Conservation (phyloP, 2,797 vertebrate species). For the Parambassis ranga region DNA sequence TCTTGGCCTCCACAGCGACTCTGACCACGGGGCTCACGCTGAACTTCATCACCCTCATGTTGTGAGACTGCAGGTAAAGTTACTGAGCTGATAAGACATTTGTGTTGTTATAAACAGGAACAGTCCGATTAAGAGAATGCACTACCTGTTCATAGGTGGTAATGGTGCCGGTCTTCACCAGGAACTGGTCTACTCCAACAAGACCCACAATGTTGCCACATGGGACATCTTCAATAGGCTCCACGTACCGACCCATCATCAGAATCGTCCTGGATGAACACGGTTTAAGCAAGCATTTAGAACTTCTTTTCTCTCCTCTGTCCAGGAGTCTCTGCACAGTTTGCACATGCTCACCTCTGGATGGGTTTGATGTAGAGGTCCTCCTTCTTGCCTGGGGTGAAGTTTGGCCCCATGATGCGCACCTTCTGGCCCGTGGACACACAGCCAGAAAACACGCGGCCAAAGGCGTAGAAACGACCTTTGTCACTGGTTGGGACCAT, state of each 20-base stretch:
- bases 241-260: conserved; percentile 96
- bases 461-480: conserved; percentile 95
- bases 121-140: no score
- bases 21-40: conserved; percentile 94
- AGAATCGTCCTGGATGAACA: conserved; percentile 85
- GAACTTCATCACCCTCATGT: conserved; percentile 98
- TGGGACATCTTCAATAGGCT: conserved; percentile 94
- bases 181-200: conserved; percentile 93
- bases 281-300: neutral
- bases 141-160: conserved; percentile 86
- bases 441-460: conserved; percentile 92
- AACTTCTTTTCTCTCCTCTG: neutral
- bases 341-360: conserved; percentile 83
- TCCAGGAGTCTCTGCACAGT: neutral
- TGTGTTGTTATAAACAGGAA: neutral
- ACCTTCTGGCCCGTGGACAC: conserved; percentile 94
- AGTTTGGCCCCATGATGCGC: conserved; percentile 97
- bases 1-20: conserved; percentile 94
- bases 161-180: conserved; percentile 95
- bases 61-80: conserved; percentile 82
- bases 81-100: neutral
- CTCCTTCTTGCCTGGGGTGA: conserved; percentile 93
- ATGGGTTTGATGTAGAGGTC: conserved; percentile 95
- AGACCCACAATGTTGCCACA: conserved; percentile 95
- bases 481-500: conserved; percentile 97